Evolutionary conservation across 2,797 vertebrate species (phyloP), one percentile per base, ranked within the genome.

Genomic region (Rachycentron canadum): DNA sequence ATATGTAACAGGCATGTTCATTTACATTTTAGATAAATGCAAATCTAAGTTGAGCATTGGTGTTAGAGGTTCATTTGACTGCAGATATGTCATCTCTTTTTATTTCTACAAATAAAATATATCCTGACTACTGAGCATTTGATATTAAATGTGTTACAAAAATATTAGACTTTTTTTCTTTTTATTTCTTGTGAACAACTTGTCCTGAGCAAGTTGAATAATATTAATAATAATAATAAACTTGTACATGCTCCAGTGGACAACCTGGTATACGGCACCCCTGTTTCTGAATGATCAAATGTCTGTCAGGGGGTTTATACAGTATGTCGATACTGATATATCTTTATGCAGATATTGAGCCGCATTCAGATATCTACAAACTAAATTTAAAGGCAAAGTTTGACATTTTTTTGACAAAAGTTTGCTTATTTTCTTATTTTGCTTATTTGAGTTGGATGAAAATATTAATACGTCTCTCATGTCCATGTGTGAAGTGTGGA

Each of bases 21-120:
- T 53, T 28, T 49, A 17, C 6, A 16, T 62, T 77, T 60, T 21
- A 76, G 63, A 71, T 61, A 4, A 50, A 59, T 64, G 8, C 19
- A 73, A 50, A 68, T 28, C 25, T 50, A 56, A 41, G 14, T 52
- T 56, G 21, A 53, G 56, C 36, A 25, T 38, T 34, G 45, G 5
- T 21, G 16, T 68, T 36, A 40, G n/a, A 41, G 7, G 53, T 21
- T 40, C 23, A 1, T 41, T 25, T 67, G 47, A 66, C 7, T 23
- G 25, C 10, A 19, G 25, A 11, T 25, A 26, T 12, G 19, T 25
- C 17, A 11, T 43, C 41, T 17, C 41, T 19, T 7, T 43, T 43
- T 19, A 43, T 43, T 43, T 43, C 19, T 43, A 17, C 16, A 43
- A 43, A 11, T 26, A 12, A 10, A 34, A 14, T n/a, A 12, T 2